Evolutionary conservation across 2,888 invertebrate species (phyloP), one percentile per base, ranked within the genome.

Genomic region (Priapulus caudatus): DNA sequence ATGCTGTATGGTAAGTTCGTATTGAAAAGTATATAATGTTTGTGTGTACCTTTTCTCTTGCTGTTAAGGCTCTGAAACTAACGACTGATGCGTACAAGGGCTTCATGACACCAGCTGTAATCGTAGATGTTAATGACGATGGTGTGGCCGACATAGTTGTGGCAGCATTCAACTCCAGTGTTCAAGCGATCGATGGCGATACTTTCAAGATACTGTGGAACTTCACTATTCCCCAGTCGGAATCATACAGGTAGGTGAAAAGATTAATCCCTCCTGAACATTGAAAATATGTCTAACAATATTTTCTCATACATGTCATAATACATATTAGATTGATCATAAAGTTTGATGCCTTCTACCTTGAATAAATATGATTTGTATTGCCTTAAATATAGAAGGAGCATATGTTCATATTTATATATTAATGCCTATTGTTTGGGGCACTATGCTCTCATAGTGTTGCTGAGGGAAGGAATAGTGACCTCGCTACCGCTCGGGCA

Each of bases 41-140:
- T 10, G 19, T 4, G n/a, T 10, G 15, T 50, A 48, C 47, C 4
- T 15, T 10, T n/a, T 33, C n/a, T 33, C 33, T 33, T 33, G 10
- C 10, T 47, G 16, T 4, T 15, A 56, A 78, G 65, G 74, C 78
- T 43, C 69, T 72, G 48, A 73, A 74, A 22, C 67, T 83, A 5
- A 79, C 78, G 63, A 73, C 75, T 50, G 81, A 81, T 62, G 64
- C 72, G 2, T 73, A 71, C 46, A 83, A 81, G 58, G 84, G 84
- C 1, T 74, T 84, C 3, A 77, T 84, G 71, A 73, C 73, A 3
- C 75, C 75, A 2, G 74, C 76, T 2, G 73, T 84, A 45, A 65
- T 86, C 21, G 78, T 79, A 0, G 86, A 86, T 64, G 73, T 86
- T 45, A 86, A 79, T 20, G 77, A 77, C 1, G 87, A 87, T 67